Conservation (phyloP, 2,797 vertebrate genomes). For the Micromesistius poutassou region DNA sequence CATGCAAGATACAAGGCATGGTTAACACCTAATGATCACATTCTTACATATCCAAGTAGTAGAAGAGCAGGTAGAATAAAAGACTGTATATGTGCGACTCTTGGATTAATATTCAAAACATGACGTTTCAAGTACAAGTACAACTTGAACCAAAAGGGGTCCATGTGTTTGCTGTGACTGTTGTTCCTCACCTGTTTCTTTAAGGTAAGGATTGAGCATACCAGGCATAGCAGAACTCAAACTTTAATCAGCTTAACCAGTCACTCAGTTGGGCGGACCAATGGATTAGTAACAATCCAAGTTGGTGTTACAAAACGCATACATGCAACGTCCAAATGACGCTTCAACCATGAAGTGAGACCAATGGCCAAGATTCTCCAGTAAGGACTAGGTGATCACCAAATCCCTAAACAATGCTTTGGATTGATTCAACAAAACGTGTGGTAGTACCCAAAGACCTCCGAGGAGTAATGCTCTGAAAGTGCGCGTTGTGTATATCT, state of each 20-base stretch:
- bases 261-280: background rate
- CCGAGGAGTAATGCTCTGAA: background rate
- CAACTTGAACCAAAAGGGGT: background rate
- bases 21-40: background rate
- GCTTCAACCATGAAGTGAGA: background rate
- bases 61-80: background rate
- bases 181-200: background rate
- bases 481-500: background rate
- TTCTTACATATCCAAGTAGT: background rate
- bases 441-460: background rate
- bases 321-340: background rate
- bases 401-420: background rate
- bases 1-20: background rate
- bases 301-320: background rate
- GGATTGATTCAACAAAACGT: background rate
- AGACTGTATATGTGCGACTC: background rate
- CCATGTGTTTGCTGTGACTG: background rate
- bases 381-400: background rate
- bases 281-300: background rate
- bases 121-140: background rate
- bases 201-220: background rate
- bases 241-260: conserved; percentile 5
- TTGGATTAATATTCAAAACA: background rate
- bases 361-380: background rate
- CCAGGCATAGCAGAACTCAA: background rate